Evolutionary conservation across 2,888 invertebrate species (phyloP).

Genomic region (Drosophila helvetica): DNA sequence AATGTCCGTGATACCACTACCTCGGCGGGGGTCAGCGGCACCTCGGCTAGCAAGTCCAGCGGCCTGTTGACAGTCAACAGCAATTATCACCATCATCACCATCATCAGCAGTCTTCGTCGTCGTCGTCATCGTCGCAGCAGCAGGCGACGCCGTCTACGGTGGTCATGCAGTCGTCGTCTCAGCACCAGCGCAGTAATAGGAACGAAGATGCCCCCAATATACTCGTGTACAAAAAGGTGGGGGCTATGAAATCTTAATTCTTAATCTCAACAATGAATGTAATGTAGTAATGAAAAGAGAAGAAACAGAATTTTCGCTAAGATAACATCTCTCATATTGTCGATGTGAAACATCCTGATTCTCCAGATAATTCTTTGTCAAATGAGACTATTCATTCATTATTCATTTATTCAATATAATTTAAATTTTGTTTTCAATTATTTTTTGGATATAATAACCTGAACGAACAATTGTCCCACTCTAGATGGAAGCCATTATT

Average conservation of each 20-base stretch:
- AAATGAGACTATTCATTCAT: too few relatives aligned
- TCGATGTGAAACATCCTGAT: too few relatives aligned
- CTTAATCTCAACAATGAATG: too few relatives aligned
- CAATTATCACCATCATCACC: slow-evolving; percentile 59
- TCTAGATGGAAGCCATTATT: slow-evolving; percentile 97
- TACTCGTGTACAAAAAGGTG: slow-evolving; percentile 95
- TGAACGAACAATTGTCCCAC: slow-evolving; percentile 13
- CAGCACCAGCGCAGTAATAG: slow-evolving; percentile 72
- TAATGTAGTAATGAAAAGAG: too few relatives aligned
- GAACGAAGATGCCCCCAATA: slow-evolving; percentile 93
- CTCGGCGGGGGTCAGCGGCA: slow-evolving; percentile 19
- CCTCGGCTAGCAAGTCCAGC: slow-evolving; percentile 33
- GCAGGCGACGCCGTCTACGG: slow-evolving; percentile 32
- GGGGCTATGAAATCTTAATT: slow-evolving; percentile 1
- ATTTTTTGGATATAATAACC: background rate
- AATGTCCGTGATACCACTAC: slow-evolving; percentile 21
- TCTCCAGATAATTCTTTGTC: too few relatives aligned
- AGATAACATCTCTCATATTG: too few relatives aligned
- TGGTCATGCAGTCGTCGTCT: slow-evolving; percentile 31
- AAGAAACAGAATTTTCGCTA: too few relatives aligned
- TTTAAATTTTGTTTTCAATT: background rate
- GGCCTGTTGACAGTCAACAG: slow-evolving; percentile 63
- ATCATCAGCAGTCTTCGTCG: slow-evolving; percentile 52
- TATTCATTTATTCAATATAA: too few relatives aligned
- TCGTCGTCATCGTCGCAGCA: slow-evolving; percentile 40